Base-by-base conservation (phyloP, 2,113 vertebrate species). In the Barbus barbus region DNA sequence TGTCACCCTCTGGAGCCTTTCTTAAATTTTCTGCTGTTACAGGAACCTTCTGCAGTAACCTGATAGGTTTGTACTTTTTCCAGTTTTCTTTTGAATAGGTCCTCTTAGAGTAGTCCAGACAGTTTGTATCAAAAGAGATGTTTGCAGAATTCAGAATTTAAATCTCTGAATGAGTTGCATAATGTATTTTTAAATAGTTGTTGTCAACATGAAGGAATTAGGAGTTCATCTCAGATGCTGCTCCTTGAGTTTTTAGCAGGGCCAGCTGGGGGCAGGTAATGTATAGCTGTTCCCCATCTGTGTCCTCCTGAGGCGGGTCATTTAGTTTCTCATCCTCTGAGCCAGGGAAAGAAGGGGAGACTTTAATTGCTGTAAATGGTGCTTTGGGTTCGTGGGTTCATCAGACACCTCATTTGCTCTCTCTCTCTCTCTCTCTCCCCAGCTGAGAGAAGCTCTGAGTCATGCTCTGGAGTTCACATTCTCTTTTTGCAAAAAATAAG, bases 281-380 rank as follows among this genome's bases (percentile, higher is more conserved):
- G 53, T 71, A 24, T 33, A 9, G 28, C 60, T 63, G 33, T 41
- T 81, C n/a, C 26, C 81, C 77, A 67, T 83, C 75, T 83, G 61
- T 60, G 67, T 85, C 36, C 33, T 31, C 82, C 48, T 44, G 38
- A n/a, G 46, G 76, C 14, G 60, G 85, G 56, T 69, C 69, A 83
- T 86, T 75, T 56, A 20, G 73, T 20, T 65, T 80, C 60, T 20
- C n/a, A 9, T 41, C 13, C 13, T 4, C 75, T 71, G 16, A 51
- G 76, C 75, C 79, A 79, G 63, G 38, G 65, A 67, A 56, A 80
- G 61, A 58, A 86, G 16, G 69, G 56, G 77, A 67, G 74, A 24
- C 46, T 79, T 78, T 79, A 58, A 71, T 31, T 58, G 48, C 82
- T 60, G 69, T 75, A 80, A 75, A 63, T 81, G 61, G 51, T 84